phyloP scores from a whole-genome alignment of 2,888 invertebrate genomes.

The Stomorhina lunata region DNA sequence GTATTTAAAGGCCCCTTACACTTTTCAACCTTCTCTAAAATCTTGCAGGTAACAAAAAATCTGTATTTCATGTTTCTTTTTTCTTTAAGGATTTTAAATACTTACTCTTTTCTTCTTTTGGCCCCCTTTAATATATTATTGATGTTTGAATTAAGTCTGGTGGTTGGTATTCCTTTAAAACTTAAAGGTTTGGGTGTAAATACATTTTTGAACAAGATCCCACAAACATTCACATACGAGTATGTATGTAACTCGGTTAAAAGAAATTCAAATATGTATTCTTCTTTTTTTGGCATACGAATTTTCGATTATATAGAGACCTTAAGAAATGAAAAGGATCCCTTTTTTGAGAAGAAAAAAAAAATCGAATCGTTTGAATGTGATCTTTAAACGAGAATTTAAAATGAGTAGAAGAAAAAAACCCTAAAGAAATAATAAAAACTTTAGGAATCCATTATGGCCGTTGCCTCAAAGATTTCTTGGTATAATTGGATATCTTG shows the following conservation, averaged over 20 bases:
- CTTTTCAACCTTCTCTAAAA: not conserved
- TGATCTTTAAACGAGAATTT: too few species aligned
- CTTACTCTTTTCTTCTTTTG: slow-evolving; percentile 4
- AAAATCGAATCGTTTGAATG: too few species aligned
- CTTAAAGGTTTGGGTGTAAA: slow-evolving; percentile 58
- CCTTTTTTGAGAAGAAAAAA: not conserved
- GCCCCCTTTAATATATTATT: slow-evolving; percentile 23
- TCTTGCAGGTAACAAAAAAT: slow-evolving; percentile 54
- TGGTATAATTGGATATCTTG: slow-evolving; percentile 41
- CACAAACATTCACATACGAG: slow-evolving; percentile 25
- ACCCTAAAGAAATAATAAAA: slow-evolving; percentile 43
- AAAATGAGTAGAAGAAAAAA: too few species aligned
- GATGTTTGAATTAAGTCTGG: slow-evolving; percentile 56
- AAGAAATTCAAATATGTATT: slow-evolving; percentile 4
- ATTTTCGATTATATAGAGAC: slow-evolving; percentile 19
- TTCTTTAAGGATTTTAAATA: slow-evolving; percentile 24
- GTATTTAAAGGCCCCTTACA: not conserved
- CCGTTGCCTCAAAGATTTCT: slow-evolving; percentile 69
- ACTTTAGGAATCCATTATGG: slow-evolving; percentile 77
- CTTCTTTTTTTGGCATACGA: not conserved
- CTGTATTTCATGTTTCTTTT: slow-evolving; percentile 10
- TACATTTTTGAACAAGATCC: slow-evolving; percentile 25
- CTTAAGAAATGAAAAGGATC: slow-evolving; percentile 20
- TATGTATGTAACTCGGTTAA: too few species aligned
- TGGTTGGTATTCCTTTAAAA: not conserved